Base-by-base conservation (phyloP, 1,140 invertebrate species). In the Musca domestica region DNA sequence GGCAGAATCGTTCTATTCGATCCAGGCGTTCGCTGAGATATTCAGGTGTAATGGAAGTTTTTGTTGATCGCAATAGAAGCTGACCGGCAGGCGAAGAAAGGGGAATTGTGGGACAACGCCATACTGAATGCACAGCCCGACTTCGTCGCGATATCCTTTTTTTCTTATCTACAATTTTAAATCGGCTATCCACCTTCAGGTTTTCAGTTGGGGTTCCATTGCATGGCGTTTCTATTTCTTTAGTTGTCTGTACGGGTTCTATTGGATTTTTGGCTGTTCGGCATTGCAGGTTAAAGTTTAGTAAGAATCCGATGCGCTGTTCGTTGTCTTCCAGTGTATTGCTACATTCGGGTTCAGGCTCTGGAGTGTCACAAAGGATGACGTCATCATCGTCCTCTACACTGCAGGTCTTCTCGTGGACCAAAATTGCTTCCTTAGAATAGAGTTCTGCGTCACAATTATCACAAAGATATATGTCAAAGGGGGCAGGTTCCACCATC, bases 401-500 rank as follows among this genome's bases (percentile, higher is more conserved):
- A 69, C 70, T 74, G 64, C 85, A 86, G 20, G 83, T 77, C 63
- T 83, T 83, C 81, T 87, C 86, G 69, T 87, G 86, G 74, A 87
- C 86, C 82, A 85, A 83, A 77, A 87, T 86, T 71, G 86, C 83
- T 68, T 84, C 78, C 27, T 84, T 81, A 52, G 85, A 85, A 66
- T 85, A 77, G 51, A 87, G 83, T 78, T 87, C 86, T 17, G 85
- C 88, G 80, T 91, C 89, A 77, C 90, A 91, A 74, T 88, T 89
- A 72, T 91, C 90, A 75, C 90, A 91, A 10, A 91, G 82, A 79
- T 90, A 91, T 72, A 91, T 90, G 73, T 91, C 88, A 54, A 87
- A 84, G 1, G 77, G 78, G 2, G 83, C 80, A 61, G 85, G 85
- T 71, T 87, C 85, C 49, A 86, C 84, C 75, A 86, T 86, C 68